Evolutionary conservation across 2,113 vertebrate genomes (phyloP).

Genomic region (Piaya cayana): DNA sequence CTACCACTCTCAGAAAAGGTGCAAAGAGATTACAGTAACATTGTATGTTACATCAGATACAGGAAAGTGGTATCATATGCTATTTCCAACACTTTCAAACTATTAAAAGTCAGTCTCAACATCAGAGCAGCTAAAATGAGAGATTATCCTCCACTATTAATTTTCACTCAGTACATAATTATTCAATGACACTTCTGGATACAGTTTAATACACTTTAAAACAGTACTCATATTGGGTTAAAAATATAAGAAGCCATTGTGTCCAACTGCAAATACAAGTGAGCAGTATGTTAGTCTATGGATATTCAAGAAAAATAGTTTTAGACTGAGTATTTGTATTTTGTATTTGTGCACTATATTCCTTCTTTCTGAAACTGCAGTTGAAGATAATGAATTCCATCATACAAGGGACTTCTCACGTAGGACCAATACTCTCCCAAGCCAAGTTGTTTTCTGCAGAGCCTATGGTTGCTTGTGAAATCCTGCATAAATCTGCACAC

Average conservation of each 20-base stretch:
- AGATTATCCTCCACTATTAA: neutral
- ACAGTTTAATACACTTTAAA: neutral
- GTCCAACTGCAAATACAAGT: neutral
- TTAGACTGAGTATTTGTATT: neutral
- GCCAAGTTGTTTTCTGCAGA: neutral
- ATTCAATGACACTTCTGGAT: neutral
- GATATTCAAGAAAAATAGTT: neutral
- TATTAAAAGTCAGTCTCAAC: neutral
- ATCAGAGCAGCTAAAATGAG: neutral
- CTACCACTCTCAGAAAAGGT: neutral
- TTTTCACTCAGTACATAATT: neutral
- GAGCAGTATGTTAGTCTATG: neutral
- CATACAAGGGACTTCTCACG: fast-evolving
- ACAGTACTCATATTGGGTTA: neutral
- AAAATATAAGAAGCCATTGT: neutral
- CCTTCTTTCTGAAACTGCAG: neutral
- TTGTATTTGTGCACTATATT: neutral
- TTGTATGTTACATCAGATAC: neutral
- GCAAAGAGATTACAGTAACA: neutral
- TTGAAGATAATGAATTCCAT: neutral
- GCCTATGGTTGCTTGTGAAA: neutral
- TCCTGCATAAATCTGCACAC: neutral
- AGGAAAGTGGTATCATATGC: neutral
- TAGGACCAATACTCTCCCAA: neutral
- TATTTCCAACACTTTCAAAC: neutral